Evolutionary conservation across 1,140 invertebrate genomes (phyloP).

Genomic region (Orchestia grillus): DNA sequence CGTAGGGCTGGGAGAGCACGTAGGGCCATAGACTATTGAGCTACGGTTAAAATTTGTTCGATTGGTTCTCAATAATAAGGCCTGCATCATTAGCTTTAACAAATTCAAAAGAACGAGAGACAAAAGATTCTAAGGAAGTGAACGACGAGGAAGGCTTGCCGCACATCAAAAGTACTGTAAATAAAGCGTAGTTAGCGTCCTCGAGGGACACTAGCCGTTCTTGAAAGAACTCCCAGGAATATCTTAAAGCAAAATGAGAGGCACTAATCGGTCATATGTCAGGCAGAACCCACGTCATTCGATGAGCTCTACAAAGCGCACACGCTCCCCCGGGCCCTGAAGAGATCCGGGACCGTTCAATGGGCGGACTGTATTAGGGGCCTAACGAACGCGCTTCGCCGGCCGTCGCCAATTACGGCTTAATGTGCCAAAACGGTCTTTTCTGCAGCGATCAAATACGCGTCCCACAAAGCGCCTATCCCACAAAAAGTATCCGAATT

Average conservation of each 20-base stretch:
- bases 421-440: neutral
- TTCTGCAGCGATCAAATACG: neutral
- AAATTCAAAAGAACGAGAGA: neutral
- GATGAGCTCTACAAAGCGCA: neutral
- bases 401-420: neutral
- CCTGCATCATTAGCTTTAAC: neutral
- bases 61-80: neutral
- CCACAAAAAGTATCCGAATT: neutral
- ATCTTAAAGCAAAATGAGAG: neutral
- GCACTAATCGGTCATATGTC: neutral
- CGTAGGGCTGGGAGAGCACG: neutral
- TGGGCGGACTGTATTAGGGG: neutral
- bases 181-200: neutral
- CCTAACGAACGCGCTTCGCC: neutral
- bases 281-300: neutral
- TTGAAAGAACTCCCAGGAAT: neutral
- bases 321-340: too few relatives aligned
- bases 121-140: neutral
- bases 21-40: neutral
- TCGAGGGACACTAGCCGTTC: neutral
- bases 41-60: neutral
- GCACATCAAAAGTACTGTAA: neutral
- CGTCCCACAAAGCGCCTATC: neutral
- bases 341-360: neutral
- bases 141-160: neutral